Percentiles rank a stretch among this genome's conserved stretches.
Evolutionary conservation across 2,113 vertebrate species (phyloP).

Genomic region (Choloepus hoffmanni): DNA sequence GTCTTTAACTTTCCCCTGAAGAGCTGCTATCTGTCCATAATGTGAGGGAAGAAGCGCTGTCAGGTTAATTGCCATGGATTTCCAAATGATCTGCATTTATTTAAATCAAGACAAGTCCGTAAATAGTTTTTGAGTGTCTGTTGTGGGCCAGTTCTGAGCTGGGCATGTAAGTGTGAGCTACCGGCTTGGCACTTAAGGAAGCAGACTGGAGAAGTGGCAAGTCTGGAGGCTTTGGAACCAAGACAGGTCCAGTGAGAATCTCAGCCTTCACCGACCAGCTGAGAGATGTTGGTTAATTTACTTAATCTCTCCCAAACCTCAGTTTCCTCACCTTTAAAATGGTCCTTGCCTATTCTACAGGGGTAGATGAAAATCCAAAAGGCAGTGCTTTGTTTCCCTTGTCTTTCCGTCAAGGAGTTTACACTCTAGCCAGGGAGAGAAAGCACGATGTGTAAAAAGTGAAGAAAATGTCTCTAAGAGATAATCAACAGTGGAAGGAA

Average conservation of each 20-base stretch:
- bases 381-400: neutral
- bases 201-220: neutral
- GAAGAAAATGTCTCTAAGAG: neutral
- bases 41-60: constrained; percentile 29
- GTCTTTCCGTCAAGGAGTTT: neutral
- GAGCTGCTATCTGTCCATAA: constrained; percentile 48
- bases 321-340: neutral
- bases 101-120: constrained; percentile 42
- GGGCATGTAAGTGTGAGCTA: neutral
- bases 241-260: neutral
- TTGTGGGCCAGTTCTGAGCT: constrained; percentile 30
- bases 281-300: neutral
- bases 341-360: neutral
- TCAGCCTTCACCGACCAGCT: neutral
- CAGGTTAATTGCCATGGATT: neutral
- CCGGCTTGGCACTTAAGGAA: neutral
- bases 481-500: neutral
- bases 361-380: neutral
- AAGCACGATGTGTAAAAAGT: neutral
- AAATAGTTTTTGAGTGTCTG: neutral
- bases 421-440: neutral
- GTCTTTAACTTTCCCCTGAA: constrained; percentile 44
- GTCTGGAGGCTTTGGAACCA: neutral
- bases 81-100: constrained; percentile 47
- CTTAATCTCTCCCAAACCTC: neutral